These are phyloP conservation scores for Ophthalmolycus amberensis DNA, from an alignment of 2,113 vertebrate species.

Conservation along the genomic window DNA sequence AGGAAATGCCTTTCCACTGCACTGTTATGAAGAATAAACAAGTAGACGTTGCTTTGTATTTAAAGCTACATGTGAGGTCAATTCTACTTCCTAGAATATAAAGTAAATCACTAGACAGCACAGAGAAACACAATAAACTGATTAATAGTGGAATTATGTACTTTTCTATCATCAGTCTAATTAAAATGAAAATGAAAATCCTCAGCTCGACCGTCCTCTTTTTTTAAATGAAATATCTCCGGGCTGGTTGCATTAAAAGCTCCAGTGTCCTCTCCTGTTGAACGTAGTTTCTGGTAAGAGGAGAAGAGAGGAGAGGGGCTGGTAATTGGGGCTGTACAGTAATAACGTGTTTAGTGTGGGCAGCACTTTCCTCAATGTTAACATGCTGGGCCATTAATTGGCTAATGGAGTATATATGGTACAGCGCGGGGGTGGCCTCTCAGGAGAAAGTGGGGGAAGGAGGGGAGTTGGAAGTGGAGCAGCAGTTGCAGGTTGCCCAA, in stretches of 20 bases:
- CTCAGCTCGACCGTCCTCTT: slow-evolving; percentile 5
- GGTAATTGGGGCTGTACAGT: slow-evolving; percentile 75
- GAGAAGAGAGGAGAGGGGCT: slow-evolving; percentile 50
- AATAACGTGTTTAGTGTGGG: slow-evolving; percentile 78
- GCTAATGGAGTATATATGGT: slow-evolving; percentile 78
- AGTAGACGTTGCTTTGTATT: slow-evolving; percentile 20
- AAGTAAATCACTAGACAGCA: background rate
- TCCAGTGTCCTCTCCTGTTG: slow-evolving; percentile 25
- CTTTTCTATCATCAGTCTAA: slow-evolving; percentile 23
- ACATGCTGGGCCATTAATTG: slow-evolving; percentile 80
- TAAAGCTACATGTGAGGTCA: slow-evolving; percentile 22
- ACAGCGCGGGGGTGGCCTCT: slow-evolving; percentile 47
- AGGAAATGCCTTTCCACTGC: slow-evolving; percentile 55
- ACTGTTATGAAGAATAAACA: slow-evolving; percentile 14
- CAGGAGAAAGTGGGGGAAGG: slow-evolving; percentile 20
- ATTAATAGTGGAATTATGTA: slow-evolving; percentile 11
- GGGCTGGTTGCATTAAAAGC: slow-evolving; percentile 41
- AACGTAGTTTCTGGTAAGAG: slow-evolving; percentile 34
- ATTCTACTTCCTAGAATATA: background rate
- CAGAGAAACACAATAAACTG: background rate
- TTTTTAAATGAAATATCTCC: slow-evolving; percentile 25
- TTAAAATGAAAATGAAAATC: slow-evolving; percentile 24
- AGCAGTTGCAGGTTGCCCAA: slow-evolving; percentile 37
- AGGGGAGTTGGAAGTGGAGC: slow-evolving; percentile 35
- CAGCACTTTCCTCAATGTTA: slow-evolving; percentile 70